Base-by-base conservation (phyloP, 2,888 invertebrate genomes). In the Amphipyra berbera region DNA sequence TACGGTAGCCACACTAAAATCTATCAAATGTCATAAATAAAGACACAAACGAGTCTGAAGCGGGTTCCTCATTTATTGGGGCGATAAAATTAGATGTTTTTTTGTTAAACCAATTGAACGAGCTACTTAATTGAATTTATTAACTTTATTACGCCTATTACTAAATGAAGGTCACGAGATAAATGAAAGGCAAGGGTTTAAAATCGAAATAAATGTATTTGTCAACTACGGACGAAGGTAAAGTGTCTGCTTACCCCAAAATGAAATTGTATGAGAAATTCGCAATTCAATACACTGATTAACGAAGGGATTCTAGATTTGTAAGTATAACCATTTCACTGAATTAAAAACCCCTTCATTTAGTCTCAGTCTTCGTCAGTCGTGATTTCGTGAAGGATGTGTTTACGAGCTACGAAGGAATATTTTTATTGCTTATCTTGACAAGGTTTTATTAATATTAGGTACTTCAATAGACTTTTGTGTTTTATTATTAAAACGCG, bases 271-370 rank as follows among this genome's bases (percentile, higher is more conserved):
- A 35, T 50, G 27, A 62, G 9, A 68, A 65, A 70, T 56, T 68
- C 68, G 40, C 55, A 57, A 72, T 67, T 70, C 77, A 77, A 79
- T 79, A 67, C 59, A 68, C 66, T 78, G 75, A 81, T 81, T 79
- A 82, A 76, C 60, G 77, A 73, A 76, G 72, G 64, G 63, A 70
- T 77, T 82, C 81, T 77, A 81, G 80, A 79, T 81, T 76, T 78
- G 81, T 85, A 85, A 84, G 83, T 86, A 87, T 88, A 86, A 86
- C 84, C 82, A 89, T 87, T 88, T 89, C 84, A 88, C 85, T 88
- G 89, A 89, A 90, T 91, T 90, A 90, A 92, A 90, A 92, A 91
- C 85, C 90, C 89, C 85, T 91, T 91, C 89, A 88, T 91, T 91
- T 90, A 83, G 86, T 84, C 84, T 81, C 88, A 90, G 90, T 90